Base-by-base conservation (phyloP, 37 sponge, comb jelly and placozoan species). In the Axinella damicornis region DNA sequence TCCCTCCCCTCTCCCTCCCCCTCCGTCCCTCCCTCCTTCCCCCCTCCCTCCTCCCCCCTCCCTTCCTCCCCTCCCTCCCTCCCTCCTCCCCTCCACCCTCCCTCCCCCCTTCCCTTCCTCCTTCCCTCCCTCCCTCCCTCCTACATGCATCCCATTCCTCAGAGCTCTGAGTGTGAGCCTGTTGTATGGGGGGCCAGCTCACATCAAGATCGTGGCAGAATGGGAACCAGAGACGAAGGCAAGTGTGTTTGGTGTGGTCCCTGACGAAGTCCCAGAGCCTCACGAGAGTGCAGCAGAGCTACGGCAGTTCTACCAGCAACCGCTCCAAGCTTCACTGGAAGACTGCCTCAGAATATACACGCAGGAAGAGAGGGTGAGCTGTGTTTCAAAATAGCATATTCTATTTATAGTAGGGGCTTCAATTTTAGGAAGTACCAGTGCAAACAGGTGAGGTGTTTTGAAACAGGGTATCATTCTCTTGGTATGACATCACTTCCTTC, bases 341-440 rank as follows among this genome's bases (percentile, higher is more conserved):
- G 96, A 97, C 35, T 92, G 96, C 60, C 85, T 97, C 70, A 77
- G 84, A 18, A 74, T 84, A 56, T 93, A 95, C 76, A 95, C 94
- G 24, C 53, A 66, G 64, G 84, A 92, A 39, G 98, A 97, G 73
- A 79, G 73, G 22, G 94, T 97, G 30, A 83, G 88, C 22, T 77
- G 64, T 40, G 28, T 68, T 68, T 13, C 6, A 61, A 61, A 22
- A 46, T 9, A 46, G 4, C 9, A 46, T 46, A 12, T 12, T 4
- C 46, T 46, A 46, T 46, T 46, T 46, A 46, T 46, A 46, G 46
- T 46, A 12, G 46, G 46, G 46, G 46, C 6, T 46, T 46, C 46
- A 46, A 12, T 46, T 46, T 46, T 9, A 46, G 46, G 46, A 46
- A 46, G 46, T 46, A n/a, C n/a, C n/a, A n/a, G n/a, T n/a, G n/a